phyloP scores from a whole-genome alignment of 2,113 vertebrate species.

The Isichthys henryi region DNA sequence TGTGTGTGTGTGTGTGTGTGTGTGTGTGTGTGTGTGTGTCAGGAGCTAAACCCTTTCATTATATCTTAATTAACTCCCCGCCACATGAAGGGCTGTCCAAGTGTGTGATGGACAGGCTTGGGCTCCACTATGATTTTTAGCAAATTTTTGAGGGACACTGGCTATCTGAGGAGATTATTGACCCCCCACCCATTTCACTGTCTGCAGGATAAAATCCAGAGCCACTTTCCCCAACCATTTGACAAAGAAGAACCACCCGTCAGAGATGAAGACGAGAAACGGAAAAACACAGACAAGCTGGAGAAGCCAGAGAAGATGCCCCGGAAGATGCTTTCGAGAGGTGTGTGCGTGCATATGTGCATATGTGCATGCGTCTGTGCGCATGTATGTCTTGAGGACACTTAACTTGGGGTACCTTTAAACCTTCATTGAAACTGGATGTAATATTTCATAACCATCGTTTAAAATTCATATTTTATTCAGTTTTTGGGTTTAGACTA shows the following conservation, averaged over 20 bases:
- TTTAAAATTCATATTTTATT: not conserved
- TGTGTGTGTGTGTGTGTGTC: slow-evolving; percentile 35
- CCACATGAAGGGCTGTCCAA: not conserved
- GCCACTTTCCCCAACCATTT: slow-evolving; percentile 68
- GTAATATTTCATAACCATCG: not conserved
- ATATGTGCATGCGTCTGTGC: not conserved
- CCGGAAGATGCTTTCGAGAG: slow-evolving; percentile 92
- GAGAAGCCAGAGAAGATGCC: slow-evolving; percentile 76
- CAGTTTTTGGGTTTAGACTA: not conserved
- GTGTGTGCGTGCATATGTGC: slow-evolving; percentile 52
- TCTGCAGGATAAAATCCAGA: slow-evolving; percentile 77
- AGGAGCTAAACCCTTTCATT: not conserved
- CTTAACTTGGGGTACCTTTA: not conserved
- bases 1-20: slow-evolving; percentile 32
- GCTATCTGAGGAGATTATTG: not conserved
- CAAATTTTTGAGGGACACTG: not conserved
- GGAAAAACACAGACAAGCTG: slow-evolving; percentile 58
- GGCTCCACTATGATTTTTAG: not conserved
- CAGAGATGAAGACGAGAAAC: slow-evolving; percentile 83
- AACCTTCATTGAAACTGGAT: not conserved
- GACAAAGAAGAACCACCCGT: slow-evolving; percentile 75
- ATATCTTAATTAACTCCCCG: not conserved
- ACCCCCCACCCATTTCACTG: not conserved
- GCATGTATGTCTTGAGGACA: not conserved
- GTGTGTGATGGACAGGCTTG: slow-evolving; percentile 8